Percentiles rank a stretch among this genome's conserved stretches.
Evolutionary conservation across 30 jellyfish, hydroid and myxozoan species (phyloP).

Genomic region (Cassiopea xamachana): DNA sequence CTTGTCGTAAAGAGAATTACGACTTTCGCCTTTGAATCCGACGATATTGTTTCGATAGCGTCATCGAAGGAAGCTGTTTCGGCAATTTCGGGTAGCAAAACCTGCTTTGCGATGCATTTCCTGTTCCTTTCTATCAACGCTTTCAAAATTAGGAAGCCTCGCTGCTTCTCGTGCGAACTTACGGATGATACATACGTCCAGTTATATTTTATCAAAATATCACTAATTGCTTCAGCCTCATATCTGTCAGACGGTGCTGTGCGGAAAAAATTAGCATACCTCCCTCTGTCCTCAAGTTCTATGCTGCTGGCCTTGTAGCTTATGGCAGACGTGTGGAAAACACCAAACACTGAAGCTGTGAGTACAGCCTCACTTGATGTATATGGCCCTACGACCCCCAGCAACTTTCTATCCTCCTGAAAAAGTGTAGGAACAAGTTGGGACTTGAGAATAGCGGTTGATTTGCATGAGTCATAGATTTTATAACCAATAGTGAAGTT

Average conservation of each 20-base stretch:
- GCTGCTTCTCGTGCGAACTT: conserved; percentile 68
- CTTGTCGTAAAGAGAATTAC: conserved; percentile 48
- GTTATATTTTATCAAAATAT: conserved; percentile 31
- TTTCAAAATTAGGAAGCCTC: conserved; percentile 51
- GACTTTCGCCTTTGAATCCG: conserved; percentile 68
- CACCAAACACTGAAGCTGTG: conserved; percentile 75
- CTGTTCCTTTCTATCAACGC: conserved; percentile 22
- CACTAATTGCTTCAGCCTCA: conserved; percentile 68
- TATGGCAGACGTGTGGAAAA: conserved; percentile 55
- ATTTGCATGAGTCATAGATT: conserved; percentile 71
- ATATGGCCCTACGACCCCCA: conserved; percentile 79
- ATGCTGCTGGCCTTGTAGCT: conserved; percentile 77
- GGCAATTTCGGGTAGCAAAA: conserved; percentile 61
- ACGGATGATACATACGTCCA: conserved; percentile 76
- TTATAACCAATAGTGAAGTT: conserved; percentile 70
- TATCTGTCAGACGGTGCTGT: conserved; percentile 87
- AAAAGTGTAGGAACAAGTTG: conserved; percentile 38
- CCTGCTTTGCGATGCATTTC: conserved; percentile 64
- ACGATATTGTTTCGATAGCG: conserved; percentile 31
- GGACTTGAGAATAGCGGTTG: conserved; percentile 47
- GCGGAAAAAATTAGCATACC: conserved; percentile 66
- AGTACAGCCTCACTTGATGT: conserved; percentile 77
- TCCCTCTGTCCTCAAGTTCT: conserved; percentile 74
- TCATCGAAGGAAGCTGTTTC: conserved; percentile 32
- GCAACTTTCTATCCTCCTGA: conserved; percentile 10